These are phyloP conservation scores for Pampus argenteus DNA, from an alignment of 2,797 vertebrate genomes.

Conservation along the genomic window DNA sequence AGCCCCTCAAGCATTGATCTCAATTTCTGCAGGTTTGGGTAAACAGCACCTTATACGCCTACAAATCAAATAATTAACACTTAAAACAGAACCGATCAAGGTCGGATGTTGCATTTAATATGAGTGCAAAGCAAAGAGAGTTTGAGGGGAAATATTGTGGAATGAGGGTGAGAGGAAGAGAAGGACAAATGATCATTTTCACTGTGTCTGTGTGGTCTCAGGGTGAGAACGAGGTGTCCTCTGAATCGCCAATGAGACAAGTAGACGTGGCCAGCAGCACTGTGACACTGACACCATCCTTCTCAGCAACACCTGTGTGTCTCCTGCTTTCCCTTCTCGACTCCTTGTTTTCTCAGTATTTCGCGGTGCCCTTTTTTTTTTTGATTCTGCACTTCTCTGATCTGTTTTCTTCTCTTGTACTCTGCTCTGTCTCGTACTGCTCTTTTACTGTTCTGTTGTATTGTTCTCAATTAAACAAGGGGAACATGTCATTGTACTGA, in stretches of 20 bases:
- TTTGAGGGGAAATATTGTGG: slow-evolving; percentile 50
- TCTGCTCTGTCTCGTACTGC: slow-evolving; percentile 27
- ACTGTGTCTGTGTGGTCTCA: slow-evolving; percentile 50
- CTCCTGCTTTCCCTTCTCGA: slow-evolving; percentile 14
- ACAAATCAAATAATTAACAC: slow-evolving; percentile 86
- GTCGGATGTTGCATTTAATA: slow-evolving; percentile 68
- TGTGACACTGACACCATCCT: slow-evolving; percentile 42
- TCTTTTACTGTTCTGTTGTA: slow-evolving; percentile 53
- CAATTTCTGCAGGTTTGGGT: slow-evolving; percentile 79
- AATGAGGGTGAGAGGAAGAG: slow-evolving; percentile 46
- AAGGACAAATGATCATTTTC: slow-evolving; percentile 67
- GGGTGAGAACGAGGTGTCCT: slow-evolving; percentile 22
- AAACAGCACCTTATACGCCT: slow-evolving; percentile 81
- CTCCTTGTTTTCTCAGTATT: slow-evolving; percentile 46
- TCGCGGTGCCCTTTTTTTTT: slow-evolving; percentile 44
- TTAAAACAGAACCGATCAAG: slow-evolving; percentile 78
- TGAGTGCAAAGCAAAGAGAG: slow-evolving; percentile 45
- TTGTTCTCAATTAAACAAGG: slow-evolving; percentile 72
- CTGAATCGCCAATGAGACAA: slow-evolving; percentile 64
- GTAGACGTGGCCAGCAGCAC: slow-evolving; percentile 47
- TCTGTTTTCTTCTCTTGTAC: slow-evolving; percentile 50
- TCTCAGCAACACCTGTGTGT: background rate
- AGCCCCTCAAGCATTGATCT: slow-evolving; percentile 79
- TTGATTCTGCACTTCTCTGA: slow-evolving; percentile 57
- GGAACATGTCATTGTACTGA: slow-evolving; percentile 61